Conservation (phyloP, 2,113 vertebrate genomes). For the Catharus fuscescens region DNA sequence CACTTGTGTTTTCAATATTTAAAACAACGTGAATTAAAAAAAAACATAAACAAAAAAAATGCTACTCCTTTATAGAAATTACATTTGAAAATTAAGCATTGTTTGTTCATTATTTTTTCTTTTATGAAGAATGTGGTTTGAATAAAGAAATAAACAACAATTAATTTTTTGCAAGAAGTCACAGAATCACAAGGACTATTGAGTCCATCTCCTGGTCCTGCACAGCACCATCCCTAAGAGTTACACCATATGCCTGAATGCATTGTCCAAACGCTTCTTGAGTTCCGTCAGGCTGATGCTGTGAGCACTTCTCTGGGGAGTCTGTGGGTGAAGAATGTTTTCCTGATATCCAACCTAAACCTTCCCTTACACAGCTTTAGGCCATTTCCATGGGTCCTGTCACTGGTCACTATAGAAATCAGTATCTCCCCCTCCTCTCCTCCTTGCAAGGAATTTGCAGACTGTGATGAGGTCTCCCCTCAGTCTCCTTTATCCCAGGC, state of each 20-base stretch:
- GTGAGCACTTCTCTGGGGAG: neutral
- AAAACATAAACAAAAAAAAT: neutral
- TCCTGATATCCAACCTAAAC: neutral
- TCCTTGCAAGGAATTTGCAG: rapidly evolving
- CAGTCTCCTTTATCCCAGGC: neutral
- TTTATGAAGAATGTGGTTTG: neutral
- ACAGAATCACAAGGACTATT: neutral
- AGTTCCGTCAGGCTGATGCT: neutral
- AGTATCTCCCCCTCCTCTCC: neutral
- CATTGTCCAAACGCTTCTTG: neutral
- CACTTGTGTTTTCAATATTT: neutral
- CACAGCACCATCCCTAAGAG: neutral
- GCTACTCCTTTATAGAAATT: neutral
- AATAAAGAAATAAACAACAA: neutral
- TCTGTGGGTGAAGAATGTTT: neutral
- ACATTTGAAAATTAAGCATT: neutral
- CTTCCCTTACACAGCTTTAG: neutral
- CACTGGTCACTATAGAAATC: neutral
- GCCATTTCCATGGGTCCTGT: neutral
- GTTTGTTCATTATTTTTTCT: neutral
- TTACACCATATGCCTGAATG: rapidly evolving
- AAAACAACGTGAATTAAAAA: neutral
- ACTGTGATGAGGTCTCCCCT: neutral
- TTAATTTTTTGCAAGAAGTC: neutral
- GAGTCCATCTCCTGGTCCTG: neutral